phyloP scores from a whole-genome alignment of 2,113 vertebrate species.

The Lipophrys pholis region DNA sequence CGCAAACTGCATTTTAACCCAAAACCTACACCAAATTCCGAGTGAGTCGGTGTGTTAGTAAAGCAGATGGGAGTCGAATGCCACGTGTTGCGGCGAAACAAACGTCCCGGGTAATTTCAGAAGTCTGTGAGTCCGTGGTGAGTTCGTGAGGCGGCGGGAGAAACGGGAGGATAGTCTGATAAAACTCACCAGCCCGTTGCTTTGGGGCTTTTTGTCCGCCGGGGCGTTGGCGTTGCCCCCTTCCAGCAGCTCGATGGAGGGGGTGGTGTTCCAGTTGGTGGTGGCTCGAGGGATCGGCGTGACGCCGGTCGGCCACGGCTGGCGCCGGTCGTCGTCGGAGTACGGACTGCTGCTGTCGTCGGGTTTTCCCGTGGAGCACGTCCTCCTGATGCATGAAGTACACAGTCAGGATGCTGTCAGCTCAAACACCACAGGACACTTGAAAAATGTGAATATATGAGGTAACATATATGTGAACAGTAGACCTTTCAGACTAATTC shows the following conservation, averaged over 20 bases:
- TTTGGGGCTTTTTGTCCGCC: constrained; percentile 51
- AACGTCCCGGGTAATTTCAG: too few species aligned
- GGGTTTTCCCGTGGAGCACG: neutral
- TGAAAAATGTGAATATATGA: too few species aligned
- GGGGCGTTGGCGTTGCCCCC: constrained; percentile 28
- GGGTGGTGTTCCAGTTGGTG: constrained; percentile 29
- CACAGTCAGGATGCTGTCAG: neutral
- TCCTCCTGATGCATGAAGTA: constrained; percentile 27
- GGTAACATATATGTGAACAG: too few species aligned
- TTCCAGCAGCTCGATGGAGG: constrained; percentile 76
- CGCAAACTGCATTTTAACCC: too few species aligned
- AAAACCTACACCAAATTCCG: too few species aligned
- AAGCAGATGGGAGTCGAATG: too few species aligned
- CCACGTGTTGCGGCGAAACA: too few species aligned
- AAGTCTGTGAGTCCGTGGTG: neutral
- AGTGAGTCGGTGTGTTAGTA: too few species aligned
- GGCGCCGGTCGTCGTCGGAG: constrained; percentile 32
- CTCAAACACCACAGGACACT: neutral
- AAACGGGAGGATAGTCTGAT: constrained; percentile 61
- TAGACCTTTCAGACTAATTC: too few species aligned
- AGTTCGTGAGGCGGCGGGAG: neutral
- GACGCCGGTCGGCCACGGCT: constrained; percentile 67
- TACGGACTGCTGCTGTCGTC: constrained; percentile 65
- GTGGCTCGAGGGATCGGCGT: constrained; percentile 76
- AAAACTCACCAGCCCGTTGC: constrained; percentile 80